A percentile compares a stretch with the other conserved stretches of the same genome.
phyloP scores from a whole-genome alignment of 2,797 vertebrate genomes.

The Erpetoichthys calabaricus region DNA sequence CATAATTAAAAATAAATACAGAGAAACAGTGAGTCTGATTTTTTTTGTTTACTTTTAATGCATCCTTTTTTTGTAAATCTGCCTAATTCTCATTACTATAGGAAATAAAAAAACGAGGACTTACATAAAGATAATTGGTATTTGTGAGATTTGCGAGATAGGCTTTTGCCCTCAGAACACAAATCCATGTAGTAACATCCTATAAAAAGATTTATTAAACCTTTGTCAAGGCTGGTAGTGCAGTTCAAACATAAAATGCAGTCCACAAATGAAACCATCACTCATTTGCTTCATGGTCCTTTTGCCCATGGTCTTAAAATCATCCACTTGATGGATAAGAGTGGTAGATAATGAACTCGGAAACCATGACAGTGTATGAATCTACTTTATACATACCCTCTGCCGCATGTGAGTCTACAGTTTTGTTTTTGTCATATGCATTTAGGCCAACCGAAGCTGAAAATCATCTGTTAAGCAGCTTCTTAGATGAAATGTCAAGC shows the following conservation, averaged over 20 bases:
- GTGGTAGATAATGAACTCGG: background rate
- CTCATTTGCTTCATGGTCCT: conserved; percentile 1
- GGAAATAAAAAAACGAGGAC: background rate
- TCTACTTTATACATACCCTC: no score
- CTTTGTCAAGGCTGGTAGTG: conserved; percentile 7
- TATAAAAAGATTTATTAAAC: conserved; percentile 8
- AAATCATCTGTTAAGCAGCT: no score
- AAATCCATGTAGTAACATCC: conserved; percentile 1
- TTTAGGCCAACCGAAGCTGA: no score
- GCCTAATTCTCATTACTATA: background rate
- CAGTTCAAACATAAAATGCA: conserved; percentile 4
- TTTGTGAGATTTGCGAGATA: background rate
- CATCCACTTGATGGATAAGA: background rate
- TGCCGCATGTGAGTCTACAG: no score
- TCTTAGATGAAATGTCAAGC: no score
- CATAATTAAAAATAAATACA: background rate
- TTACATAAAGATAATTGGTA: background rate
- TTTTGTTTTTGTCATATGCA: no score
- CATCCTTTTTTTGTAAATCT: background rate
- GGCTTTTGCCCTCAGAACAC: background rate
- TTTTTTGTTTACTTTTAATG: background rate
- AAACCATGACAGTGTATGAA: no score
- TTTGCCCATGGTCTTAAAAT: background rate
- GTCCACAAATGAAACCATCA: conserved; percentile 7
- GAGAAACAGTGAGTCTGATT: background rate